Evolutionary conservation across 2,888 invertebrate genomes (phyloP), one percentile per base, ranked within the genome.

Genomic region (Tenthredo notha): DNA sequence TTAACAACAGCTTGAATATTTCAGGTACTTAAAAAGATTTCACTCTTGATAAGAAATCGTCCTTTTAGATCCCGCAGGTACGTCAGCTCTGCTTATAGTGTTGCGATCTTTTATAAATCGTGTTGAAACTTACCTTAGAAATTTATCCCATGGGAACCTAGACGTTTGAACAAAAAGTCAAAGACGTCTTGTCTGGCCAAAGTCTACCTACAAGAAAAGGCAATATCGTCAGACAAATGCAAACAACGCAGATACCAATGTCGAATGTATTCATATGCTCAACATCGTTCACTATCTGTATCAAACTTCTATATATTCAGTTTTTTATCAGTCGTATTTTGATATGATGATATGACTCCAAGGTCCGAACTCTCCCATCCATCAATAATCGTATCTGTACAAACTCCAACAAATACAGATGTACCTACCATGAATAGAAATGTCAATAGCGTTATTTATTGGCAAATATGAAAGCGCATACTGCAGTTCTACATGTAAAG

Each of bases 401-500:
- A 70, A 70, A 37, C 7, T 29, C 1, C n/a, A 70, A 70, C 33
- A 33, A 21, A 12, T 37, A 18, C 33, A 40, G 10, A 25, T 75
- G 43, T 37, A 47, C 47, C 21, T 21, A 47, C 47, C 43, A 12
- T 43, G 75, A 75, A 75, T 75, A 33, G 47, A 29, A 75, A 75
- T 75, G 75, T 47, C 75, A 75, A 75, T 21, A 21, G 75, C 29
- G 75, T 75, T 75, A 75, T 75, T 75, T 75, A 43, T 75, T n/a
- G 75, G 47, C 4, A 37, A 50, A 75, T 37, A 2, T n/a, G 37
- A 25, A 21, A n/a, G 40, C 10, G n/a, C 70, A 33, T 72, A 29
- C 15, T 25, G 70, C 70, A 37, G 18, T 18, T 70, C 37, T 70
- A 6, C n/a, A 7, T 54, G 5, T 70, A 70, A n/a, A 70, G 9